These are phyloP conservation scores for Gasteruption jaculator DNA, from an alignment of 2,888 invertebrate species.

Conservation along the genomic window DNA sequence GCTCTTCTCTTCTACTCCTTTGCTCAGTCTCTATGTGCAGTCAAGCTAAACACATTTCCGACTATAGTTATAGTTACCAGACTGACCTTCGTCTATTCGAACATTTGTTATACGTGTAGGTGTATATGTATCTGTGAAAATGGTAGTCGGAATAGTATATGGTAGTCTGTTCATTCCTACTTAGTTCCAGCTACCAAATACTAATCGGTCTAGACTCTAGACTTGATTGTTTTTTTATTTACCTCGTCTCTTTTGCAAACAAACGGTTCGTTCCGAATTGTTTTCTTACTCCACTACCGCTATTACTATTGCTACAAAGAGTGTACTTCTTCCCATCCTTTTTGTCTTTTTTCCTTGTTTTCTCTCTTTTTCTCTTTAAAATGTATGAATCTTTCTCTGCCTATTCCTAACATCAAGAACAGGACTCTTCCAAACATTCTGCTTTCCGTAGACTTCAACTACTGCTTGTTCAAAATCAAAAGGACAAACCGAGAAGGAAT, in stretches of 20 bases:
- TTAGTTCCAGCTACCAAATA: slow-evolving; percentile 39
- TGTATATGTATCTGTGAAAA: slow-evolving; percentile 3
- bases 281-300: slow-evolving; percentile 16
- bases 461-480: too few relatives aligned
- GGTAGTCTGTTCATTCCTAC: slow-evolving; percentile 20
- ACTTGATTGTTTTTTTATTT: too few relatives aligned
- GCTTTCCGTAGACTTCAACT: too few relatives aligned
- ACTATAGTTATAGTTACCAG: too few relatives aligned
- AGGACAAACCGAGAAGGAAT: too few relatives aligned
- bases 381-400: too few relatives aligned
- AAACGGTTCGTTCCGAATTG: slow-evolving; percentile 1
- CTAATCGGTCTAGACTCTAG: slow-evolving; percentile 45
- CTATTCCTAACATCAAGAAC: too few relatives aligned
- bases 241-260: slow-evolving; percentile 10
- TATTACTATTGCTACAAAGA: too few relatives aligned
- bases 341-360: slow-evolving; percentile 1
- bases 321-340: not conserved
- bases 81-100: too few relatives aligned
- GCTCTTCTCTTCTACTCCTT: slow-evolving; percentile 29
- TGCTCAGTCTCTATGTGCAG: slow-evolving; percentile 12
- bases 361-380: slow-evolving; percentile 1
- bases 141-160: too few relatives aligned
- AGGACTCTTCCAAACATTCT: too few relatives aligned
- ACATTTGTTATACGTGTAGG: too few relatives aligned
- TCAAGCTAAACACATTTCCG: not conserved